A percentile compares a stretch with the other conserved stretches of the same genome.
These are phyloP conservation scores for Haliclona indistincta DNA, from an alignment of 37 sponge, comb jelly and placozoan species.

Conservation along the genomic window DNA sequence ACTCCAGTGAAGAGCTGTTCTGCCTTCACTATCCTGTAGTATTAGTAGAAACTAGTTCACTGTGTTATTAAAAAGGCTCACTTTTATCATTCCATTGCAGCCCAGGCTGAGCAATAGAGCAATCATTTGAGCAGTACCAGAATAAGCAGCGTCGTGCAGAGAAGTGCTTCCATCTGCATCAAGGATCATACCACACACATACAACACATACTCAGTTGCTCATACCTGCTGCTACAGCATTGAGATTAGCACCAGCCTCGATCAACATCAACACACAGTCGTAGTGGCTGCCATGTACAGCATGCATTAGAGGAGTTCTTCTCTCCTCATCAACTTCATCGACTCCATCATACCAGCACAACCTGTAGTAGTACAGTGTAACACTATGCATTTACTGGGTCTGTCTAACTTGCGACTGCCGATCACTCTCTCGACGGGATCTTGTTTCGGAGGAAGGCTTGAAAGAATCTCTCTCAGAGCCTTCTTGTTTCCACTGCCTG, in stretches of 20 bases:
- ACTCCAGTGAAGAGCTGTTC: conserved; percentile 78
- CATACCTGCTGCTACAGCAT: conserved; percentile 44
- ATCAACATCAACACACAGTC: conserved; percentile 67
- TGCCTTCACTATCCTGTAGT: conserved; percentile 66
- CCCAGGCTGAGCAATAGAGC: conserved; percentile 66
- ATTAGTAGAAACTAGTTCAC: not conserved
- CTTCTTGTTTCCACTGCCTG: conserved; percentile 68
- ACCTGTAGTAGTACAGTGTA: no score
- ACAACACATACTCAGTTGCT: not conserved
- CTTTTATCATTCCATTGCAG: conserved; percentile 61
- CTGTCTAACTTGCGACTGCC: conserved; percentile 48
- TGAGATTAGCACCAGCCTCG: conserved; percentile 71
- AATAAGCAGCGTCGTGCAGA: conserved; percentile 79
- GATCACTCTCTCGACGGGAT: conserved; percentile 53
- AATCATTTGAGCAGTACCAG: conserved; percentile 47
- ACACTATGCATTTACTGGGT: no score
- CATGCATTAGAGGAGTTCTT: conserved; percentile 84
- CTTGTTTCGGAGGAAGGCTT: conserved; percentile 35
- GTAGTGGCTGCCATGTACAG: conserved; percentile 62
- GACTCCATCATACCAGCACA: conserved; percentile 41
- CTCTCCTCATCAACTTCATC: conserved; percentile 76
- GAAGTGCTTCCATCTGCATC: conserved; percentile 67
- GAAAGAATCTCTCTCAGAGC: conserved; percentile 30
- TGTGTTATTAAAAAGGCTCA: not conserved
- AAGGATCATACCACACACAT: not conserved